Conservation (phyloP, 2,797 vertebrate genomes). For the Acrocephalus scirpaceus region DNA sequence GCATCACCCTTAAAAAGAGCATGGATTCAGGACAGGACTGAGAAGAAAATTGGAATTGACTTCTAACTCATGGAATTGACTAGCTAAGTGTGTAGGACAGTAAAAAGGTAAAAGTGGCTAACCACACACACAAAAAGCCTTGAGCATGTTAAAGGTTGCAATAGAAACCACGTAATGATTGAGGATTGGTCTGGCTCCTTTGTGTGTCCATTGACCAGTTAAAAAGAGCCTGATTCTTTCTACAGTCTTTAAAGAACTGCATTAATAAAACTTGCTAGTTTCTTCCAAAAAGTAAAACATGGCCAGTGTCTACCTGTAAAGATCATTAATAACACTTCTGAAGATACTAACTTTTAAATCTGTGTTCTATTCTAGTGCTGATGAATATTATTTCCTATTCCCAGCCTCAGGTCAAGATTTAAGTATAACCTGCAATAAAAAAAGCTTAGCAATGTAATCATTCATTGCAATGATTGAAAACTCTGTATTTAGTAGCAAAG, state of each 20-base stretch:
- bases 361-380: background rate
- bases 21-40: background rate
- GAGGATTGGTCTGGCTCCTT: background rate
- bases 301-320: background rate
- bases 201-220: background rate
- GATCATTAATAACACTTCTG: background rate
- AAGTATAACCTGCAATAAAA: background rate
- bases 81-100: background rate
- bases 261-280: background rate
- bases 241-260: background rate
- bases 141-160: background rate
- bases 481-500: background rate
- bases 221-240: background rate
- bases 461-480: background rate
- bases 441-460: background rate
- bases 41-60: background rate
- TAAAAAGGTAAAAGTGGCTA: background rate
- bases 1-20: background rate
- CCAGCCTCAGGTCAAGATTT: background rate
- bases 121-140: background rate
- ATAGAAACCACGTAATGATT: accelerated
- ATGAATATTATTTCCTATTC: background rate
- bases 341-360: background rate
- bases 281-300: background rate
- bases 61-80: background rate